These are phyloP conservation scores for Metridium senile DNA, from an alignment of 92 coral and sea anemone species.

Conservation along the genomic window DNA sequence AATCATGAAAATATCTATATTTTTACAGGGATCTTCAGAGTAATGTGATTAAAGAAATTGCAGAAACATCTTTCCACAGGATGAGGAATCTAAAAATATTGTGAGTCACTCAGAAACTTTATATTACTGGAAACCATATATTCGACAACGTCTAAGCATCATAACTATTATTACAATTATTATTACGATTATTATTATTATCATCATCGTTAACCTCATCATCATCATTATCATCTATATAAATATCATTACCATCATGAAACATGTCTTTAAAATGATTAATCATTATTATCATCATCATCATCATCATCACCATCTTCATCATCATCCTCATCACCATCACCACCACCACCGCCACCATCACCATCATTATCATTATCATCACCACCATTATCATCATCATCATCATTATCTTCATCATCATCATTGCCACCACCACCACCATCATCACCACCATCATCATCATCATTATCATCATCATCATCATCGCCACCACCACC, in stretches of 20 bases:
- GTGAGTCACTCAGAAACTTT: too few relatives aligned
- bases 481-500: neutral
- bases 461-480: neutral
- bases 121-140: too few relatives aligned
- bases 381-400: neutral
- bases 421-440: neutral
- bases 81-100: constrained; percentile 6
- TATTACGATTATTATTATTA: neutral
- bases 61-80: neutral
- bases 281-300: neutral
- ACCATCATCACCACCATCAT: neutral
- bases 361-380: neutral
- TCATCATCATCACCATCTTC: neutral
- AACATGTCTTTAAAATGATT: too few relatives aligned
- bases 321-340: neutral
- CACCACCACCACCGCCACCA: too few relatives aligned
- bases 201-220: neutral
- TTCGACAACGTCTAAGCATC: too few relatives aligned
- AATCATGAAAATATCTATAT: too few relatives aligned
- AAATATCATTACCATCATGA: neutral
- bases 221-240: neutral
- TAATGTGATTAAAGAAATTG: neutral
- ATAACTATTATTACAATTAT: neutral
- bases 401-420: neutral
- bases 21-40: constrained; percentile 11